These are phyloP conservation scores for Tachystola acroxantha DNA, from an alignment of 2,888 invertebrate genomes.

Conservation along the genomic window DNA sequence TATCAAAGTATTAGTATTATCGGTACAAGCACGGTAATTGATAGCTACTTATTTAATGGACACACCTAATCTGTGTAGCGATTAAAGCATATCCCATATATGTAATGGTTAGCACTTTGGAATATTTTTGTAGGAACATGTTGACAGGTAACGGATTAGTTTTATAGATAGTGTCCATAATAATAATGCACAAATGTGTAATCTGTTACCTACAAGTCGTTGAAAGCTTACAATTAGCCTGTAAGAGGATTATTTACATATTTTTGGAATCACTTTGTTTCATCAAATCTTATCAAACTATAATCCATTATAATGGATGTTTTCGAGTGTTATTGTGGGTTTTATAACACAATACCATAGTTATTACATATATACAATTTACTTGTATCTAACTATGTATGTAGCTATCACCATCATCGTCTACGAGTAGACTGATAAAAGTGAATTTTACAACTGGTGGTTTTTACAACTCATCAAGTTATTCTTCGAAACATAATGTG, in stretches of 20 bases:
- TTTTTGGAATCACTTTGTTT: neutral
- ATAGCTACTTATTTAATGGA: constrained; percentile 73
- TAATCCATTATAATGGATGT: neutral
- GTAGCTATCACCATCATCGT: too few species aligned
- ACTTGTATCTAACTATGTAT: too few species aligned
- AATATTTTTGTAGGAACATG: constrained; percentile 12
- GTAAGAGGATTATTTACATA: constrained; percentile 3
- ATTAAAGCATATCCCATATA: constrained; percentile 27
- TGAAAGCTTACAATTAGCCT: constrained; percentile 8
- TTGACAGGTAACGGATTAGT: constrained; percentile 10
- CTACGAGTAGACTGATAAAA: too few species aligned
- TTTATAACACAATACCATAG: neutral
- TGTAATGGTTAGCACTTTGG: constrained; percentile 12
- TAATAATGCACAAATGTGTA: constrained; percentile 9
- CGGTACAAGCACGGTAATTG: constrained; percentile 58
- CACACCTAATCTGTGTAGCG: constrained; percentile 52
- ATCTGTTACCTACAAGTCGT: constrained; percentile 7
- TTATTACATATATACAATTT: neutral
- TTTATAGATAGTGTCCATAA: constrained; percentile 9
- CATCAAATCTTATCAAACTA: neutral
- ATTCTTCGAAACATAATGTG: too few species aligned
- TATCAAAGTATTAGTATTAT: constrained; percentile 48
- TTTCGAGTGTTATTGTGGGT: neutral
- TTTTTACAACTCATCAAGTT: too few species aligned
- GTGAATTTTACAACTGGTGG: too few species aligned